Percentiles rank a stretch among this genome's conserved stretches.
phyloP scores from a whole-genome alignment of 1,140 invertebrate genomes.

The Bombus superbus region DNA sequence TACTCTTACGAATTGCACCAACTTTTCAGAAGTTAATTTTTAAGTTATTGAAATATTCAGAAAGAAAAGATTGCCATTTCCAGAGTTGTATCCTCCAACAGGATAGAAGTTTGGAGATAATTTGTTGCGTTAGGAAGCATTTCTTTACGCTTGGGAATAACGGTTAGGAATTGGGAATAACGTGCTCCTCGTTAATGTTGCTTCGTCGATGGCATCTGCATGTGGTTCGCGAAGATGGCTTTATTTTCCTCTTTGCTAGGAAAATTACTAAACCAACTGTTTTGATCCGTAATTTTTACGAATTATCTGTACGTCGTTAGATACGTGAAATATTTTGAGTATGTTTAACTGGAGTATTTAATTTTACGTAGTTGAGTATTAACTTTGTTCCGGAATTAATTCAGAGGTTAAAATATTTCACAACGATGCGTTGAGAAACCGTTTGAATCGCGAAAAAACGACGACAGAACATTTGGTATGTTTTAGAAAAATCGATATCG shows the following conservation, averaged over 20 bases:
- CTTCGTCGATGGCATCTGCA: neutral
- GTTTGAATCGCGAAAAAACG: too few species aligned
- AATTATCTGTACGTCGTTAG: neutral
- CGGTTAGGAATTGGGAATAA: neutral
- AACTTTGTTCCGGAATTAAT: neutral
- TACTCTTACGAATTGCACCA: too few species aligned
- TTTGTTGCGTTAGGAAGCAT: neutral
- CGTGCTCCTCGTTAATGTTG: neutral
- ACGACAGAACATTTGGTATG: too few species aligned
- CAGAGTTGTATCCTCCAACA: too few species aligned
- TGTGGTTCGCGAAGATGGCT: neutral
- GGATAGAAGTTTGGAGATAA: too few species aligned
- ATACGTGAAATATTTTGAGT: neutral
- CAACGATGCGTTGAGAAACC: neutral
- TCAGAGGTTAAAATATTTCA: too few species aligned
- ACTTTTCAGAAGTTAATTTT: too few species aligned
- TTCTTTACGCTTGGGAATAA: neutral
- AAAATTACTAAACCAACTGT: neutral
- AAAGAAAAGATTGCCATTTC: too few species aligned
- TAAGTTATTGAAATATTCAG: too few species aligned
- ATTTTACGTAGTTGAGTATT: neutral
- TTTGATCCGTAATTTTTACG: neutral
- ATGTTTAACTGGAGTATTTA: too few species aligned
- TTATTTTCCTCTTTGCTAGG: neutral
- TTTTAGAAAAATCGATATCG: too few species aligned